phyloP scores from a whole-genome alignment of 2,888 invertebrate species.

The Nomada goodeniana region DNA sequence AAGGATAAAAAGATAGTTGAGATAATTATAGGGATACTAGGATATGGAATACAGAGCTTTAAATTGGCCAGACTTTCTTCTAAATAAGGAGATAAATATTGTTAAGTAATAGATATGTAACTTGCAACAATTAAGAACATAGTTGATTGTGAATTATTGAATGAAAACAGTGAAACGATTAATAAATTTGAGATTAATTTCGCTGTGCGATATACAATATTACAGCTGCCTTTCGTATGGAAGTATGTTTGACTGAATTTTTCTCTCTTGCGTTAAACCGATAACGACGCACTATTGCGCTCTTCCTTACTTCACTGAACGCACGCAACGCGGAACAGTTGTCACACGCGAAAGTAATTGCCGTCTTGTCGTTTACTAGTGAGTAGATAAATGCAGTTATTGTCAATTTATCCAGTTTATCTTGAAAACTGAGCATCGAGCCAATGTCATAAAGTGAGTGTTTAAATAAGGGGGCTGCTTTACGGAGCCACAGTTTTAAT shows the following conservation, averaged over 20 bases:
- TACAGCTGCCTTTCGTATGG: background rate
- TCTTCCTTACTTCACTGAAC: background rate
- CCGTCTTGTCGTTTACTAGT: slow-evolving; percentile 43
- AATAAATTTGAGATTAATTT: no score
- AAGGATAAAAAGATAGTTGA: no score
- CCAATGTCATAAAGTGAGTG: background rate
- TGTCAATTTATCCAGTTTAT: slow-evolving; percentile 48
- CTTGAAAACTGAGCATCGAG: slow-evolving; percentile 1
- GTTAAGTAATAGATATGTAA: no score
- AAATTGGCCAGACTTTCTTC: no score
- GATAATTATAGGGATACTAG: no score
- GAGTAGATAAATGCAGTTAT: slow-evolving; percentile 47
- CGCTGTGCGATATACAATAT: background rate
- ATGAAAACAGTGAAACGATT: background rate
- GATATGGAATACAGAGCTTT: no score
- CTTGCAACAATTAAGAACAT: no score
- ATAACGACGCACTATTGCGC: background rate
- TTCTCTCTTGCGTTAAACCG: slow-evolving; percentile 6
- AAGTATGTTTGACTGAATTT: slow-evolving; percentile 2
- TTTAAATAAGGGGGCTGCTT: background rate
- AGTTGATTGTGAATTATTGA: no score
- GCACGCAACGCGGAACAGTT: background rate
- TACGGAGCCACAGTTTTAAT: background rate
- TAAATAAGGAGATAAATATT: no score
- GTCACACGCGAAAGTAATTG: slow-evolving; percentile 68